A percentile compares a stretch with the other conserved stretches of the same genome.
Conservation (phyloP, 2,113 vertebrate species). For the Erpornis zantholeuca region DNA sequence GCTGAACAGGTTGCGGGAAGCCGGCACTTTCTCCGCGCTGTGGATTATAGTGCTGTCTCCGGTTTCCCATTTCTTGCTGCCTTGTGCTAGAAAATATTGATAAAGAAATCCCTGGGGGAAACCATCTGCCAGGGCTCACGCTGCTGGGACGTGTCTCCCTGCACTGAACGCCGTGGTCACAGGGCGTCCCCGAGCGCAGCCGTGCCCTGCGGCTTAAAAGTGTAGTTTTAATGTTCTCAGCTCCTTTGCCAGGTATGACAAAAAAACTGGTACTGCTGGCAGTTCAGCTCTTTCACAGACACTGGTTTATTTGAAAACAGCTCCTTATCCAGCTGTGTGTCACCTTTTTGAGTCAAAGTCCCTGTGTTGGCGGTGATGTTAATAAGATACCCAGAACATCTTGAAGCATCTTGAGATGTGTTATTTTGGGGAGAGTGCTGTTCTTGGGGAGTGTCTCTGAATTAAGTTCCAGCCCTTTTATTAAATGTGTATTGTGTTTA, state of each 20-base stretch:
- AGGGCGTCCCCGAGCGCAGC: background rate
- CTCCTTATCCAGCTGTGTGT: background rate
- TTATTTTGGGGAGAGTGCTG: fast-evolving
- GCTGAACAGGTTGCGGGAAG: background rate
- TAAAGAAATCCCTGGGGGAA: background rate
- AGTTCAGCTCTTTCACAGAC: background rate
- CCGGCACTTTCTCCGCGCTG: background rate
- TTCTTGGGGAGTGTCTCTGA: background rate
- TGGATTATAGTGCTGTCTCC: background rate
- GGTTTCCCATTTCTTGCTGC: background rate
- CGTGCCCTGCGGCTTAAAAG: slow-evolving; percentile 4
- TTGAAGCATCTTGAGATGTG: fast-evolving
- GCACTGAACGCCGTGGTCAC: background rate
- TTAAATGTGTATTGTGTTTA: background rate
- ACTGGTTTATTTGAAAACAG: background rate
- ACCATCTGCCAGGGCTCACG: background rate
- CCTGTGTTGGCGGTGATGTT: background rate
- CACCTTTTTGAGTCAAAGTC: background rate
- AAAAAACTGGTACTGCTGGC: background rate
- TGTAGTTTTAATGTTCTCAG: slow-evolving; percentile 27
- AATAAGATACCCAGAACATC: background rate
- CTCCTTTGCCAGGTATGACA: background rate
- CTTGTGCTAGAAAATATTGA: background rate
- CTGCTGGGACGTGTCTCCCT: background rate
- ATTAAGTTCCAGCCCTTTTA: background rate